Conservation (phyloP, 1,140 invertebrate species). For the Helicorthomorpha holstii region DNA sequence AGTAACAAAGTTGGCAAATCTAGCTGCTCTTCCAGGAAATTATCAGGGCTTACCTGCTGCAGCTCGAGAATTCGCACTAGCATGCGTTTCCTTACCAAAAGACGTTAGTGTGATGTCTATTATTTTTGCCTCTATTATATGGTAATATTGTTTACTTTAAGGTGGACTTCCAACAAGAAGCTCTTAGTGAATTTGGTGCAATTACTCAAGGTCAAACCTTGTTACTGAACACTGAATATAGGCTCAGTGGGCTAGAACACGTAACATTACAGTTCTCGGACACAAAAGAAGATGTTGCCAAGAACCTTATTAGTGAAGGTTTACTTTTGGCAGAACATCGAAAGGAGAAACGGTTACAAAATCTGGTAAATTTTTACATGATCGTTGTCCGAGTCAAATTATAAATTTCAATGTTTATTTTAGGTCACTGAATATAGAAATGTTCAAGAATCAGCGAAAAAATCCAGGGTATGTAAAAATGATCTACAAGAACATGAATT, state of each 20-base stretch:
- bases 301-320: slow-evolving; percentile 69
- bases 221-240: slow-evolving; percentile 36
- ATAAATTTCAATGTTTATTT: slow-evolving; percentile 2
- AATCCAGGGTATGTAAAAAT: not conserved
- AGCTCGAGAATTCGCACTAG: slow-evolving; percentile 70
- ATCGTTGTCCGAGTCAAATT: not conserved
- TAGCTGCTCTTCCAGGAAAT: slow-evolving; percentile 48
- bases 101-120: slow-evolving; percentile 43
- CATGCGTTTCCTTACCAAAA: slow-evolving; percentile 60
- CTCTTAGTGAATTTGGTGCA: slow-evolving; percentile 19
- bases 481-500: not conserved
- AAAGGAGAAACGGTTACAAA: slow-evolving; percentile 59
- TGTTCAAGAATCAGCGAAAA: not conserved
- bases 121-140: slow-evolving; percentile 8
- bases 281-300: slow-evolving; percentile 63
- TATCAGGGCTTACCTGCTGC: slow-evolving; percentile 56
- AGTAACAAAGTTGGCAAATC: slow-evolving; percentile 18
- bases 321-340: slow-evolving; percentile 60
- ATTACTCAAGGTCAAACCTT: slow-evolving; percentile 25
- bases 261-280: slow-evolving; percentile 47
- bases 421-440: not conserved
- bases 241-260: slow-evolving; percentile 39
- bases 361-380: slow-evolving; percentile 39
- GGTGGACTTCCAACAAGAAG: slow-evolving; percentile 13
- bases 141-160: slow-evolving; percentile 9